These are phyloP conservation scores for Carcina quercana DNA, from an alignment of 2,888 invertebrate genomes.

Conservation along the genomic window DNA sequence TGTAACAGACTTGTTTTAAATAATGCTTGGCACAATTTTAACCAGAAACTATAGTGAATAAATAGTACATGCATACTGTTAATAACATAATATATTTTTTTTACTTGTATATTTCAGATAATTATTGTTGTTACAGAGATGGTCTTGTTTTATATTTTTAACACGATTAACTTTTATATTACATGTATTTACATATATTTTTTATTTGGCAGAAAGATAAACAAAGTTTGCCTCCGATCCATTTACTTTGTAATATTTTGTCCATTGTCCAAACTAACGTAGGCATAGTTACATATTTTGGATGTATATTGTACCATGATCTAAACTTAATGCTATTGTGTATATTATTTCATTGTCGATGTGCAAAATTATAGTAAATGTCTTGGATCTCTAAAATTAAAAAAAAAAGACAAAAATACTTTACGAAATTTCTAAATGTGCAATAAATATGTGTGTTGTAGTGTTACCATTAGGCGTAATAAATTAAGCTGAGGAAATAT, in stretches of 20 bases:
- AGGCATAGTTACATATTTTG: slow-evolving; percentile 71
- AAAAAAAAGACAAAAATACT: slow-evolving; percentile 72
- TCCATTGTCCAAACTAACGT: slow-evolving; percentile 70
- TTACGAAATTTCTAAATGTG: slow-evolving; percentile 75
- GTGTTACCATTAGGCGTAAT: slow-evolving; percentile 74
- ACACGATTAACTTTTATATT: slow-evolving; percentile 52
- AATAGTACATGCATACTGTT: slow-evolving; percentile 50
- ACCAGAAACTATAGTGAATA: slow-evolving; percentile 41
- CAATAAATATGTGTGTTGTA: slow-evolving; percentile 74
- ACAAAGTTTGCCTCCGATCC: slow-evolving; percentile 17
- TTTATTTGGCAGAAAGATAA: slow-evolving; percentile 23
- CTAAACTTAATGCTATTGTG: slow-evolving; percentile 70
- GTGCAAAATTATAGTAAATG: slow-evolving; percentile 75
- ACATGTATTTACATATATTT: slow-evolving; percentile 50
- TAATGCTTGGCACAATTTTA: slow-evolving; percentile 31
- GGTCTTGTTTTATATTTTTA: slow-evolving; percentile 66
- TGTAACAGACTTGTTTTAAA: slow-evolving; percentile 21
- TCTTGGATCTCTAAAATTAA: slow-evolving; percentile 74
- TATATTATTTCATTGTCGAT: slow-evolving; percentile 71
- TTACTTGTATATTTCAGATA: slow-evolving; percentile 69
- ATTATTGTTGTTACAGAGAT: slow-evolving; percentile 67
- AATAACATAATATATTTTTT: slow-evolving; percentile 68
- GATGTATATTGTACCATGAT: slow-evolving; percentile 69
- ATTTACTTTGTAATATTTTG: slow-evolving; percentile 44
- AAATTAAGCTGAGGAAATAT: slow-evolving; percentile 51